Conservation (phyloP, 2,888 invertebrate species). For the Boloria euphrosyne region DNA sequence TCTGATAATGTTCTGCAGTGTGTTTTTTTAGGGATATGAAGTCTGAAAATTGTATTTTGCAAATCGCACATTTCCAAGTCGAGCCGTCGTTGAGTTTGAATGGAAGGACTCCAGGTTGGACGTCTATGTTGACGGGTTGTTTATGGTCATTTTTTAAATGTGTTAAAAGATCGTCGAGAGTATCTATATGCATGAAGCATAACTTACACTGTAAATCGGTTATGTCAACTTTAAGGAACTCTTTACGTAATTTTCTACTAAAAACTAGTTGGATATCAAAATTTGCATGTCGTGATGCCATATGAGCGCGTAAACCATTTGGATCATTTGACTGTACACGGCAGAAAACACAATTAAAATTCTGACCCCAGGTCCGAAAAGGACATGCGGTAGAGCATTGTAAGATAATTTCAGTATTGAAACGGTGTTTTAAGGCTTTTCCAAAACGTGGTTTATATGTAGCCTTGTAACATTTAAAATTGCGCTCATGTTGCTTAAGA, state of each 20-base stretch:
- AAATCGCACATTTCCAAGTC: constrained; percentile 72
- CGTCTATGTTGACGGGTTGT: constrained; percentile 70
- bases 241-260: constrained; percentile 69
- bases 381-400: constrained; percentile 75
- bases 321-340: constrained; percentile 74
- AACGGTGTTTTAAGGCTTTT: constrained; percentile 68
- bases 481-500: constrained; percentile 67
- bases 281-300: constrained; percentile 70
- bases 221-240: constrained; percentile 72
- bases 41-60: constrained; percentile 67
- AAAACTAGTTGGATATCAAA: constrained; percentile 71
- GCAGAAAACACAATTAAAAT: constrained; percentile 74
- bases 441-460: constrained; percentile 73
- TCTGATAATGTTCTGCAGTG: constrained; percentile 71
- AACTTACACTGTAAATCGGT: constrained; percentile 74
- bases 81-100: constrained; percentile 72
- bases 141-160: constrained; percentile 75
- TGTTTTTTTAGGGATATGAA: constrained; percentile 71
- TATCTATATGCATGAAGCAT: constrained; percentile 67
- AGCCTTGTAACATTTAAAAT: constrained; percentile 71
- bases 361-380: constrained; percentile 75
- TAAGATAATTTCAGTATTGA: constrained; percentile 72
- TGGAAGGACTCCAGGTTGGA: constrained; percentile 72
- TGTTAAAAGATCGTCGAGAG: constrained; percentile 62
- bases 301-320: constrained; percentile 68